Base-by-base conservation (phyloP, 2,888 invertebrate species). In the Lepidochitona cinerea region DNA sequence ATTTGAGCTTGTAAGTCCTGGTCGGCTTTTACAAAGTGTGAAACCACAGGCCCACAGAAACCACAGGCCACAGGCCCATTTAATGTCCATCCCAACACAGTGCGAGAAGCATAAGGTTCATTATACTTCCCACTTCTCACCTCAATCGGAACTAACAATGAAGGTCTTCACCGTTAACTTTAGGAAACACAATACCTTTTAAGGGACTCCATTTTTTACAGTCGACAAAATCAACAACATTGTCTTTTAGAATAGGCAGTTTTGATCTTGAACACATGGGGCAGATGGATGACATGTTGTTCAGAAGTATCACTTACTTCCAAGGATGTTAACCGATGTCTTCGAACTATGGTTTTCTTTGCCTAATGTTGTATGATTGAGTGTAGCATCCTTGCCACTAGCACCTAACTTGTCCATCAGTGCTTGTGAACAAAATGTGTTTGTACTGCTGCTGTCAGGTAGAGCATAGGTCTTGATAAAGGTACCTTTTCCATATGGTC, bases 61-160 rank as follows among this genome's bases (percentile, higher is more conserved):
- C 29, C 37, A 9, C 23, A 23, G 7, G n/a, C 32, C 35, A 72
- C 29, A 35, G 67, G 68, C 29, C 75, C 72, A 67, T 72, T 73
- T 36, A 75, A 7, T 59, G 71, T 68, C 77, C 77, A 77, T 3
- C 77, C 77, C 23, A 77, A 53, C 35, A 29, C 35, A 14, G 73
- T 75, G 6, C 72, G 29, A 14, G 64, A 37, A 18, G 77, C 77
- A 49, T 68, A 77, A 9, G 75, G 77, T 14, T 68, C 71, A 52
- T 35, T 65, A n/a, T 49, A 23, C 14, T 70, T 36, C 26, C 77
- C 73, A 9, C 37, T 6, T 14, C 68, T 26, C n/a, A 54, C 23
- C 54, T 54, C 54, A 23, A 54, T 54, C 23, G 9, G 54, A 54
- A 23, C 23, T 23, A 9, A 75, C 68, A 23, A 26, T 3, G 2